Percentiles rank a stretch among this genome's conserved stretches.
phyloP scores from a whole-genome alignment of 2,113 vertebrate species.

The Bothrops jararaca region DNA sequence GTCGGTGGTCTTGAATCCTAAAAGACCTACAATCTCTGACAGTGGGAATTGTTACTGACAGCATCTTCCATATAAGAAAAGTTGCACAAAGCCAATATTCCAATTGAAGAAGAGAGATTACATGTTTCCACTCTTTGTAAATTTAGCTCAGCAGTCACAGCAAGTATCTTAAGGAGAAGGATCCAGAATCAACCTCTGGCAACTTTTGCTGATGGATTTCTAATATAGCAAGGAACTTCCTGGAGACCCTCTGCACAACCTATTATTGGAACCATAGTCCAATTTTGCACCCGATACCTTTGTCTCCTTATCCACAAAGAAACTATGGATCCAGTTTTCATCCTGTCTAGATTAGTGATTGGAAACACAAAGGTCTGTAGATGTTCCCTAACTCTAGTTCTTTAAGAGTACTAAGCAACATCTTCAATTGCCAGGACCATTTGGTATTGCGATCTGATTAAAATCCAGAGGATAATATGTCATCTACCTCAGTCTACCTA shows the following conservation, averaged over 20 bases:
- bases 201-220: neutral
- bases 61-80: neutral
- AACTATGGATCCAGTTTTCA: neutral
- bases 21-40: neutral
- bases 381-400: neutral
- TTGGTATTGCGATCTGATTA: neutral
- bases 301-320: neutral
- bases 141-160: neutral
- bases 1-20: neutral
- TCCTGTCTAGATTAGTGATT: neutral
- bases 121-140: neutral
- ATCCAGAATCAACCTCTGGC: neutral
- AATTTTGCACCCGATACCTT: neutral
- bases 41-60: neutral
- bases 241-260: neutral
- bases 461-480: neutral
- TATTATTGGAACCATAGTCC: neutral
- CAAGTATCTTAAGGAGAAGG: neutral
- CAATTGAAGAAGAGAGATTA: neutral
- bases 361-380: neutral
- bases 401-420: neutral
- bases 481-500: neutral
- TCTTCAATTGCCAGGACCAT: neutral
- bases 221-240: neutral
- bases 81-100: neutral